These are phyloP conservation scores for Siphamia tubifer DNA, from an alignment of 2,113 vertebrate species.

Conservation along the genomic window DNA sequence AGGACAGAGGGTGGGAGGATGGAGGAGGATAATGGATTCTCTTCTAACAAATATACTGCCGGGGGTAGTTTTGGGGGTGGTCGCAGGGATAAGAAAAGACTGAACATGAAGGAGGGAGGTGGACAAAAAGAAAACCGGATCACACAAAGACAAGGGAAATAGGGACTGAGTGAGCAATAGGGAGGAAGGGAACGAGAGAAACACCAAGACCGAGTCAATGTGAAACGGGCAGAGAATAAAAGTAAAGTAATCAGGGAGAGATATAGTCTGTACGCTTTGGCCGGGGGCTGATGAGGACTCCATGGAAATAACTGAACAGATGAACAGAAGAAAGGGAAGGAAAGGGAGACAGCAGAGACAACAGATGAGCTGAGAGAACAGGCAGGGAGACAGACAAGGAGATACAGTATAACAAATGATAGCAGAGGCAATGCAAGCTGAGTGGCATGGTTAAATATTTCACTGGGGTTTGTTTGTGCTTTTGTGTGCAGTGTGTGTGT, in stretches of 20 bases:
- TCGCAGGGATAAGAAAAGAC: conserved; percentile 1
- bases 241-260: conserved; percentile 17
- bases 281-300: conserved; percentile 39
- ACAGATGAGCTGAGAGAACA: conserved; percentile 71
- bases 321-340: conserved; percentile 62
- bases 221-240: conserved; percentile 15
- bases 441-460: conserved; percentile 71
- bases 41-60: conserved; percentile 57
- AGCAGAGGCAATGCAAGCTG: conserved; percentile 40
- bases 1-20: conserved; percentile 49
- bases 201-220: neutral
- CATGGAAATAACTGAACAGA: conserved; percentile 66
- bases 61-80: conserved; percentile 19
- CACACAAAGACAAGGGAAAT: neutral
- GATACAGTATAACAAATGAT: conserved; percentile 65
- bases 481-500: conserved; percentile 37
- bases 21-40: conserved; percentile 62
- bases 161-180: conserved; percentile 3
- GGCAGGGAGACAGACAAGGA: conserved; percentile 50
- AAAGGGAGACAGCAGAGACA: conserved; percentile 61
- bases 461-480: conserved; percentile 57
- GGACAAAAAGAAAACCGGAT: conserved; percentile 2
- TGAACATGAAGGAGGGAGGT: neutral
- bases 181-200: neutral
- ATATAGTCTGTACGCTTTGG: conserved; percentile 8